phyloP scores from a whole-genome alignment of 2,113 vertebrate species.

The Arvicanthis niloticus region DNA sequence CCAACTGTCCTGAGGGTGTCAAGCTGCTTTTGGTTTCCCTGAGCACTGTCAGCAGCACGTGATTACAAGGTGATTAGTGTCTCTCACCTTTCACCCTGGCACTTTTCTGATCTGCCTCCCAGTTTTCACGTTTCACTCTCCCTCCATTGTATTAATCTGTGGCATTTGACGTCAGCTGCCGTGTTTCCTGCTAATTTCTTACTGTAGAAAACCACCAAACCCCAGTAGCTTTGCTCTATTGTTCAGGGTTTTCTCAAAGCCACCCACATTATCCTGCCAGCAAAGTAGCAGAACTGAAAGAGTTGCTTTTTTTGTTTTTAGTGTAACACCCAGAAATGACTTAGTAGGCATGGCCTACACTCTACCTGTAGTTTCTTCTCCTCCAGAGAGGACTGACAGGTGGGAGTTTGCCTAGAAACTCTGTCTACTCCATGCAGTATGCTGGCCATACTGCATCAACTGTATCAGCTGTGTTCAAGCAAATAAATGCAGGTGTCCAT shows the following conservation, averaged over 20 bases:
- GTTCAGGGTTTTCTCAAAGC: conserved; percentile 19
- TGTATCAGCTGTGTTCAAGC: not conserved
- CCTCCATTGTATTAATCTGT: not conserved
- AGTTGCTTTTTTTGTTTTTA: not conserved
- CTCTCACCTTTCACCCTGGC: not conserved
- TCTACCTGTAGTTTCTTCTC: not conserved
- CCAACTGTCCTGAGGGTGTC: not conserved
- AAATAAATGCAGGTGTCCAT: not conserved
- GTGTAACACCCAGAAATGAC: not conserved
- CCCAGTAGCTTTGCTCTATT: not conserved
- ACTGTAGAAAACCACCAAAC: not conserved
- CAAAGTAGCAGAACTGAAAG: conserved; percentile 26
- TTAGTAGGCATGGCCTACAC: not conserved
- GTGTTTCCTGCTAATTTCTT: not conserved
- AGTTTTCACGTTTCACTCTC: not conserved
- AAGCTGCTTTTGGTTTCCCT: not conserved
- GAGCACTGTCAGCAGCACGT: not conserved
- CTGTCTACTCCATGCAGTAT: not conserved
- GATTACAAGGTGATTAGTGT: not conserved
- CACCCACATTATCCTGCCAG: not conserved
- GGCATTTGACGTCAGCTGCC: not conserved
- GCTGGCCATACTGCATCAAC: not conserved
- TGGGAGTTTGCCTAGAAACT: not conserved
- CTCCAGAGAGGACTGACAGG: not conserved
- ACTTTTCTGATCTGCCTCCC: not conserved